phyloP scores from a whole-genome alignment of 2,797 vertebrate genomes.

The Acanthiza pusilla region DNA sequence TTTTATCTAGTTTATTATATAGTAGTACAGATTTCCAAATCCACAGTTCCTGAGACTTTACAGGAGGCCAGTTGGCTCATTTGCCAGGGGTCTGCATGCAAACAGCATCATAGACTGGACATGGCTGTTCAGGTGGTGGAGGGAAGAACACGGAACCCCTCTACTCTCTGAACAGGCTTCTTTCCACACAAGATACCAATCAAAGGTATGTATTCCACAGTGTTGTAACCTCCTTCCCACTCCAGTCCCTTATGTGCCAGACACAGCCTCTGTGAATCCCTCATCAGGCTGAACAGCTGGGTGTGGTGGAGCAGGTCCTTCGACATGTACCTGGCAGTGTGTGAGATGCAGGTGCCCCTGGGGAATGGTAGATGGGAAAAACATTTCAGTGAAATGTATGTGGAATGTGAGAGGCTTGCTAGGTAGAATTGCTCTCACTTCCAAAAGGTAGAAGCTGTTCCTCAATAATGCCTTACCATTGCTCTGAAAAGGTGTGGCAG shows the following conservation, averaged over 20 bases:
- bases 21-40: not conserved
- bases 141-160: not conserved
- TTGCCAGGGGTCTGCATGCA: not conserved
- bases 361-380: not conserved
- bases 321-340: not conserved
- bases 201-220: not conserved
- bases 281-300: not conserved
- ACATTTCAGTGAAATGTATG: not conserved
- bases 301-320: not conserved
- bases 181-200: not conserved
- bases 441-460: not conserved
- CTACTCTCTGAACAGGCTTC: not conserved
- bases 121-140: not conserved
- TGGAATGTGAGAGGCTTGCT: not conserved
- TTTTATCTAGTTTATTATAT: not conserved
- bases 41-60: not conserved
- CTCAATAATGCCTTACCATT: not conserved
- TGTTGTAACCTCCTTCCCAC: not conserved
- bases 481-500: not conserved
- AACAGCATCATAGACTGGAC: not conserved
- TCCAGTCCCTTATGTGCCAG: not conserved
- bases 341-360: fast-evolving
- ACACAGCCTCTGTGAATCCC: not conserved
- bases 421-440: not conserved
- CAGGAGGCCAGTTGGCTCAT: not conserved